These are phyloP conservation scores for Phrynocephalus guinanensis DNA, from an alignment of 2,797 vertebrate species.

Conservation along the genomic window DNA sequence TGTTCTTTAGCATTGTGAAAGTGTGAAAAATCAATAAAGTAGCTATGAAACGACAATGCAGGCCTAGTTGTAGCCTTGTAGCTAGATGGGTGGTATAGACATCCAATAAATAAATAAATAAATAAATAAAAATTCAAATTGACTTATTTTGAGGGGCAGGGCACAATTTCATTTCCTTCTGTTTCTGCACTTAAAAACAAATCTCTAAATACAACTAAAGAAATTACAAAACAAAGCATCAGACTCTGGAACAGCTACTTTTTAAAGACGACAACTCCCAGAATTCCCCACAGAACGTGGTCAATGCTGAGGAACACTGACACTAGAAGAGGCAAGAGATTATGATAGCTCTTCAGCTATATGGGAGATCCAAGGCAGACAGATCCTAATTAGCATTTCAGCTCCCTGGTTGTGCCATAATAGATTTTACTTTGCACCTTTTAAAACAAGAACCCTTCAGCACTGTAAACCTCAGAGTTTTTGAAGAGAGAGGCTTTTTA, in stretches of 20 bases:
- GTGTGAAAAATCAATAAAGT: background rate
- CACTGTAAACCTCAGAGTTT: background rate
- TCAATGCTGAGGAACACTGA: background rate
- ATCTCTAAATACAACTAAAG: background rate
- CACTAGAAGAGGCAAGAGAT: background rate
- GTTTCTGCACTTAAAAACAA: background rate
- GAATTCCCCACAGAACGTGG: too few relatives aligned
- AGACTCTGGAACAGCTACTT: background rate
- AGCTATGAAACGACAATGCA: background rate
- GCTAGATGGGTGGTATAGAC: too few relatives aligned
- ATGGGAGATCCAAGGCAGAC: background rate
- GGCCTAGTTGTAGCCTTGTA: background rate
- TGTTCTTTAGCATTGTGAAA: background rate
- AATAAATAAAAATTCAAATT: too few relatives aligned
- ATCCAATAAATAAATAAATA: too few relatives aligned
- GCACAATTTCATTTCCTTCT: background rate
- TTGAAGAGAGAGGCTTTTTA: background rate
- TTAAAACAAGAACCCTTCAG: background rate
- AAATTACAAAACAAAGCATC: background rate
- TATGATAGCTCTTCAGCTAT: background rate
- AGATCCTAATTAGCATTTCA: background rate
- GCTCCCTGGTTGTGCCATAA: background rate
- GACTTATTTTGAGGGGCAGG: background rate
- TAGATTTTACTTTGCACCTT: background rate
- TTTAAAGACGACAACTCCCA: background rate